A percentile compares a stretch with the other conserved stretches of the same genome.
phyloP scores from a whole-genome alignment of 2,797 vertebrate species.

The Falco rusticolus region DNA sequence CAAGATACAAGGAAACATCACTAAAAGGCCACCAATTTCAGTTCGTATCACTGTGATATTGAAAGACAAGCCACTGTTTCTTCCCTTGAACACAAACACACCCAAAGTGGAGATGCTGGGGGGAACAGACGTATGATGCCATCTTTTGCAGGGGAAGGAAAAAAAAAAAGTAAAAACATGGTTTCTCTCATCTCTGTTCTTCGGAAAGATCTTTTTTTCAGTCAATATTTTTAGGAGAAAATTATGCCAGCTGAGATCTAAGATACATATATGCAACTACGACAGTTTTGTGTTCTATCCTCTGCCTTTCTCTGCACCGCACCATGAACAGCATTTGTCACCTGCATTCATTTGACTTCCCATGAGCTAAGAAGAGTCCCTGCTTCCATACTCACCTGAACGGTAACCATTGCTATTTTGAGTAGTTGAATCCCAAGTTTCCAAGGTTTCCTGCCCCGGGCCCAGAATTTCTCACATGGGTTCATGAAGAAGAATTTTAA shows the following conservation, averaged over 20 bases:
- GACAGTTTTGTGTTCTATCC: background rate
- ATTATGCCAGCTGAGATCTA: background rate
- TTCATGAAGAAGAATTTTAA: constrained; percentile 98
- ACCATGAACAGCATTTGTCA: background rate
- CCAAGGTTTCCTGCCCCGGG: constrained; percentile 92
- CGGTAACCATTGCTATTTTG: constrained; percentile 91
- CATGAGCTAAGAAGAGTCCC: background rate
- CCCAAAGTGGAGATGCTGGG: background rate
- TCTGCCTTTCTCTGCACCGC: background rate
- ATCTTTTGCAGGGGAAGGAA: accelerated
- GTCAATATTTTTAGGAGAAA: background rate
- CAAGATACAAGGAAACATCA: background rate
- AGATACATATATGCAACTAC: background rate
- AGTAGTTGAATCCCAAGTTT: constrained; percentile 92
- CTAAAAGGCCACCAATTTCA: background rate
- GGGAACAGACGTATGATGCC: background rate
- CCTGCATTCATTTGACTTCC: background rate
- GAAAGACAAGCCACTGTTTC: background rate
- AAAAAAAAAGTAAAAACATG: background rate
- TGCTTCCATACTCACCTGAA: constrained; percentile 81
- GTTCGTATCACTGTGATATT: background rate
- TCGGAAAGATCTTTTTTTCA: background rate
- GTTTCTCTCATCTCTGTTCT: background rate
- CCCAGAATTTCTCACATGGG: constrained; percentile 94
- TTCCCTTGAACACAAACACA: background rate